Evolutionary conservation across 2,797 vertebrate species (phyloP), one percentile per base, ranked within the genome.

Genomic region (Falco cherrug): DNA sequence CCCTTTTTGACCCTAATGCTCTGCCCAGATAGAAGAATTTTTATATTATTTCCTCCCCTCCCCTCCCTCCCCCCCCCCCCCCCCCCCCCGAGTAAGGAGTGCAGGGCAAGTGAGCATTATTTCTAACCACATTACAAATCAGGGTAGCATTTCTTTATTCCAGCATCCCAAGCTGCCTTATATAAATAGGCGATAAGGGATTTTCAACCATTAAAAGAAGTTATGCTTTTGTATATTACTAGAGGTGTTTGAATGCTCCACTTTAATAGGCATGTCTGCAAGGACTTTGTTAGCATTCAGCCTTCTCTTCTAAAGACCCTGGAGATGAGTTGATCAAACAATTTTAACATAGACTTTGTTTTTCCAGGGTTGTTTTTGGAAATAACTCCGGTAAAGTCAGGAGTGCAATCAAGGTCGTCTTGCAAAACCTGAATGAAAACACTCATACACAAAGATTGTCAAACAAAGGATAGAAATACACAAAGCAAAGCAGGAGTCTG

Each of bases 401-500:
- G 18, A 88, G 69, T 61, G 18, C 17, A 84, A 63, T 25, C 54
- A 90, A 90, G 59, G 63, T 92, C 1, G 0, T 92, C 74, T 93
- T 76, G 51, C 31, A 90, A 89, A 75, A 83, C 89, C 59, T 81
- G 47, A 92, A 90, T 43, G 78, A 81, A 86, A 95, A 74, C 37
- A 63, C 4, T 63, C 59, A 56, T 81, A 83, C 10, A 78, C 26
- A 56, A 61, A 79, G n/a, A 17, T 69, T 85, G 76, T 67, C 54
- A 93, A 65, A 89, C 73, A 85, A 83, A 39, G 78, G 28, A 73
- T 0, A 84, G 75, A 94, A 87, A 84, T 29, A 78, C 47, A 87
- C 64, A 84, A 84, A 86, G 85, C 74, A 91, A 94, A 94, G 84
- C 74, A 75, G 83, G 69, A 93, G 73, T 47, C 15, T 90, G 82